Conservation (phyloP, 2,888 invertebrate species). For the Drosophila falleni region DNA sequence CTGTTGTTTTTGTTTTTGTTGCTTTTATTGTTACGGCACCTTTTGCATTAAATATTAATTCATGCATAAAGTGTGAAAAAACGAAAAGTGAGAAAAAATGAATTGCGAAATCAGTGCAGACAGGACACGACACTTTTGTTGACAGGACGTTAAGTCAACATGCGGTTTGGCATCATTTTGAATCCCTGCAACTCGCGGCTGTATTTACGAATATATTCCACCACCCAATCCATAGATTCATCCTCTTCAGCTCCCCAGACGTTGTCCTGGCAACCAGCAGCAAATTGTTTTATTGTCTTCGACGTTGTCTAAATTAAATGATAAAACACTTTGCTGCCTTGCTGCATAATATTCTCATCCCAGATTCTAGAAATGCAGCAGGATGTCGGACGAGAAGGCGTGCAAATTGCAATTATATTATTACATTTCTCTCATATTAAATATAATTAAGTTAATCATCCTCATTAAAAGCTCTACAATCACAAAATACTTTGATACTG, state of each 20-base stretch:
- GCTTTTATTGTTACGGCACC: constrained; percentile 50
- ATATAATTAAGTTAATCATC: neutral
- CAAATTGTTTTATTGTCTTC: constrained; percentile 39
- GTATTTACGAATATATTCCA: neutral
- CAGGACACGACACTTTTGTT: constrained; percentile 42
- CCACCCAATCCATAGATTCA: neutral
- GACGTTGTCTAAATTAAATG: constrained; percentile 26
- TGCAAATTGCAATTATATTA: neutral
- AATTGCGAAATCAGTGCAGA: constrained; percentile 49
- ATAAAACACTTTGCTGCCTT: constrained; percentile 13
- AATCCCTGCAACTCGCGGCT: constrained; percentile 21
- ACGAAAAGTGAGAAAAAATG: constrained; percentile 25
- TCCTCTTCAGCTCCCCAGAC: constrained; percentile 1
- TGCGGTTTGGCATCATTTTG: constrained; percentile 45
- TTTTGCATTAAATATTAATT: constrained; percentile 70
- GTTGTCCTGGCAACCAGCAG: constrained; percentile 28
- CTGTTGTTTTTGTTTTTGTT: constrained; percentile 11
- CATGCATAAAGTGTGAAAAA: constrained; percentile 60
- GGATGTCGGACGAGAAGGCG: too few species aligned
- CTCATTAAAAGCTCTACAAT: neutral
- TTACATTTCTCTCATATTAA: neutral
- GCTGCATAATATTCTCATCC: neutral
- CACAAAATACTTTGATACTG: neutral
- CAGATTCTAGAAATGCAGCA: neutral
- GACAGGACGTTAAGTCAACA: constrained; percentile 59